Evolutionary conservation across 2,797 vertebrate species (phyloP), one percentile per base, ranked within the genome.

Genomic region (Trichosurus vulpecula): DNA sequence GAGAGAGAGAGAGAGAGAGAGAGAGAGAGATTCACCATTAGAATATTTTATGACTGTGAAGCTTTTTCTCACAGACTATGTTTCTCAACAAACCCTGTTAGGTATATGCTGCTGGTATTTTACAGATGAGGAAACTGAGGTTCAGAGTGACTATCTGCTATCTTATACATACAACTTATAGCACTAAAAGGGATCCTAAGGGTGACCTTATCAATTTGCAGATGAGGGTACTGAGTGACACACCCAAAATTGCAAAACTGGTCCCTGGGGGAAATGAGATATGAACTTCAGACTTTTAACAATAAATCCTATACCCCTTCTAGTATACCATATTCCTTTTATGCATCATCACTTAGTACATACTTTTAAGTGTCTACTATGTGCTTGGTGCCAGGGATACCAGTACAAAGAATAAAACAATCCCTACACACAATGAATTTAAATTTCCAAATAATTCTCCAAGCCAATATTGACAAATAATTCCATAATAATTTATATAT

Each of bases 1-100:
- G 30, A 10, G 8, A 8, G 10, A 29, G 25, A 14, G 4, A 4
- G n/a, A 4, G 29, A 8, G 3, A 14, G 4, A 12, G 31, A 35
- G 12, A n/a, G 66, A 81, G 19, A 81, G 19, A 41, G 66, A 81
- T 47, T 81, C 2, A 9, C 2, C 6, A 41, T 25, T 81, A 81
- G 41, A 81, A 81, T 47, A 81, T 25, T 25, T 81, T 47, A 47
- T 81, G 2, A 25, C 8, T 74, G 1, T 74, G 66, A 74, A 74
- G 19, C 5, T 81, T 47, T 66, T 81, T 47, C 19, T 47, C 27
- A 47, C 4, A 47, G 8, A 81, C 8, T 47, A 22, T 41, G 81
- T 81, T 81, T 47, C 74, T 47, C 41, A 47, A 47, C 74, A 81
- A 81, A 81, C 41, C 8, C 74, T 81, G 6, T 81, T 25, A 81